Percentiles rank a stretch among this genome's conserved stretches.
Evolutionary conservation across 2,797 vertebrate species (phyloP).

Genomic region (Gymnodraco acuticeps): DNA sequence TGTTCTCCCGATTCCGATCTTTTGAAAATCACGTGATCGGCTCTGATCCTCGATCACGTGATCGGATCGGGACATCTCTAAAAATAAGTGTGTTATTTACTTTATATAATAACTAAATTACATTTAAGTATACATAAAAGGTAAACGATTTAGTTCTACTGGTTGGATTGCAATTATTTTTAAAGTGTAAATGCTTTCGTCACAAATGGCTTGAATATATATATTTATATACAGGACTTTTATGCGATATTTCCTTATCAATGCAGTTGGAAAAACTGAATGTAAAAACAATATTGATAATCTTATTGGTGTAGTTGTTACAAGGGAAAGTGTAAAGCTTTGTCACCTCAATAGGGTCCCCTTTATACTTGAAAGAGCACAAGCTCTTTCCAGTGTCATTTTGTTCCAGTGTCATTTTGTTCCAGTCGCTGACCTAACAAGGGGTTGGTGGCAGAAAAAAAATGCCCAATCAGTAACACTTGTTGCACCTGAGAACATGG

Average conservation of each 20-base stretch:
- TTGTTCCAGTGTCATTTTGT: conserved; percentile 73
- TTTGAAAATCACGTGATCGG: no score
- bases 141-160: not conserved
- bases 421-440: conserved; percentile 81
- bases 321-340: conserved; percentile 42
- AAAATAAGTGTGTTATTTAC: no score
- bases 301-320: conserved; percentile 32
- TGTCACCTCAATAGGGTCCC: conserved; percentile 57
- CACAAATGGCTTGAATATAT: not conserved
- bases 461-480: conserved; percentile 84
- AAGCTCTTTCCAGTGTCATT: conserved; percentile 67
- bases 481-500: conserved; percentile 84
- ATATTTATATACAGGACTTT: not conserved
- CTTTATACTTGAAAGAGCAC: conserved; percentile 68
- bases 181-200: not conserved
- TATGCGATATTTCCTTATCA: conserved; percentile 2
- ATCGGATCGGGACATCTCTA: no score
- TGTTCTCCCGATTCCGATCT: no score
- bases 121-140: not conserved
- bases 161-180: not conserved
- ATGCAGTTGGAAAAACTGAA: not conserved
- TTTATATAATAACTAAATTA: not conserved
- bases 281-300: conserved; percentile 21
- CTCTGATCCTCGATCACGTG: no score
- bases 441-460: conserved; percentile 70